phyloP scores from a whole-genome alignment of 2,113 vertebrate genomes.

The Pachycephala philippinensis region DNA sequence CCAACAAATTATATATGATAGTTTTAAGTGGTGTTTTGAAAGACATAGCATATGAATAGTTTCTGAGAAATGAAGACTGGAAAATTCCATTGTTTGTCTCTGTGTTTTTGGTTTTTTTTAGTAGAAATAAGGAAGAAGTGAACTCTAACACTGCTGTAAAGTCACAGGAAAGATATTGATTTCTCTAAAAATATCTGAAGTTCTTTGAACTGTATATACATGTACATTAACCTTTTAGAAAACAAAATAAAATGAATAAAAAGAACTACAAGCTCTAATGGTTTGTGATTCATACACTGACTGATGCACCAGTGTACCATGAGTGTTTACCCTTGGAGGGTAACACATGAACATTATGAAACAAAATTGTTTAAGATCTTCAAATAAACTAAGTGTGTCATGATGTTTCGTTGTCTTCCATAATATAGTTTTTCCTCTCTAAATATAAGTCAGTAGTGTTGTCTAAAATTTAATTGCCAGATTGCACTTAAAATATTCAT shows the following conservation, averaged over 20 bases:
- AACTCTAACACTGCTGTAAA: background rate
- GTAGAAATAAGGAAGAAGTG: background rate
- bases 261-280: background rate
- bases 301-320: background rate
- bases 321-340: background rate
- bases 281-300: background rate
- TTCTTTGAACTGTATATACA: constrained; percentile 49
- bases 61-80: background rate
- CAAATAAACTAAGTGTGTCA: background rate
- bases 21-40: background rate
- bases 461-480: background rate
- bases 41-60: background rate
- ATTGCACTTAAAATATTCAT: background rate
- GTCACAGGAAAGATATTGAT: constrained; percentile 41
- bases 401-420: background rate
- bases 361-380: background rate
- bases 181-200: constrained; percentile 59
- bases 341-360: background rate
- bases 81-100: constrained; percentile 7
- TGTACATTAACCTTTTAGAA: constrained; percentile 41
- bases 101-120: background rate
- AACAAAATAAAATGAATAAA: background rate
- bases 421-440: background rate
- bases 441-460: background rate
- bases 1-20: background rate